Evolutionary conservation across 2,888 invertebrate species (phyloP).

Genomic region (Germaria angustata): DNA sequence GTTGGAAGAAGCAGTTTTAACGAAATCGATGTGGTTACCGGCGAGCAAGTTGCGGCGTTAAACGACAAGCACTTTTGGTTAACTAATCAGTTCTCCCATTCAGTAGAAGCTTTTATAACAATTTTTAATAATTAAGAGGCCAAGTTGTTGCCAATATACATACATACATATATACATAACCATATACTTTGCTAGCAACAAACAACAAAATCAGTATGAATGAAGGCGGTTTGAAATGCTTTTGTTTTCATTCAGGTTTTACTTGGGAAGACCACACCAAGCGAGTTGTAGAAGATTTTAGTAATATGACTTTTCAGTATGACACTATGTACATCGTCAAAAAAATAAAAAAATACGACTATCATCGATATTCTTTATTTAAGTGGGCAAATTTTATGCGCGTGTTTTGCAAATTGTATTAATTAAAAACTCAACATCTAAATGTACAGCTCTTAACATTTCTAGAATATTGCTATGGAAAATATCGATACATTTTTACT

Average conservation of each 20-base stretch:
- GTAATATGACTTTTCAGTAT: conserved; percentile 22
- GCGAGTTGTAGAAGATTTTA: conserved; percentile 25
- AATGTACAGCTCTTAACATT: no score
- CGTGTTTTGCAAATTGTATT: conserved; percentile 51
- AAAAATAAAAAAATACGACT: no score
- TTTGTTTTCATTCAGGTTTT: conserved; percentile 58
- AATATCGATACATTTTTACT: no score
- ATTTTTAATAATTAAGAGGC: conserved; percentile 42
- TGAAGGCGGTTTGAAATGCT: conserved; percentile 57
- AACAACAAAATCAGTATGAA: conserved; percentile 22
- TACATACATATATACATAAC: no score
- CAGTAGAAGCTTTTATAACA: conserved; percentile 61
- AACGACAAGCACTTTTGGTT: conserved; percentile 42
- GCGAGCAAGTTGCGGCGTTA: conserved; percentile 29
- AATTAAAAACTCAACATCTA: background rate
- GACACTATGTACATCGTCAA: no score
- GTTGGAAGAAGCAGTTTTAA: conserved; percentile 21
- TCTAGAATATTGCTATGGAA: no score
- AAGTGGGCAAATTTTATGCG: conserved; percentile 49
- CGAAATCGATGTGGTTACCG: conserved; percentile 8
- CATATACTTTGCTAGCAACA: conserved; percentile 18
- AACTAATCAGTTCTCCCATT: conserved; percentile 58
- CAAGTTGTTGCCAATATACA: conserved; percentile 53
- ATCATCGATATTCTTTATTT: conserved; percentile 39
- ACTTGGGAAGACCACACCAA: conserved; percentile 47